Percentiles rank a stretch among this genome's conserved stretches.
These are phyloP conservation scores for Automeris io DNA, from an alignment of 2,888 invertebrate genomes.

Conservation along the genomic window DNA sequence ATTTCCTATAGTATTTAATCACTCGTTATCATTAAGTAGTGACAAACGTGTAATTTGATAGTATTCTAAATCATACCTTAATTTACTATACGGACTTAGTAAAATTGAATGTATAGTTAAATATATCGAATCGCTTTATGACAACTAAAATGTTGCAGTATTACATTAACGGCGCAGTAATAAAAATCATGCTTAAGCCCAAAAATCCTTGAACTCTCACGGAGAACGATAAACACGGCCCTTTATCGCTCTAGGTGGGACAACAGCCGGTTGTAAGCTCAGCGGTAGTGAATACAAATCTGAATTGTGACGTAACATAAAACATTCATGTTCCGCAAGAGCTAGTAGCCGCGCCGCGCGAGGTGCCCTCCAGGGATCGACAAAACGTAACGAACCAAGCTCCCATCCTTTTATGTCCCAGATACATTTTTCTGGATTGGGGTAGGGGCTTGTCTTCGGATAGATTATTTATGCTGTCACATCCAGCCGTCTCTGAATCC, in stretches of 20 bases:
- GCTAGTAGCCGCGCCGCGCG: constrained; percentile 38
- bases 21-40: too few species aligned
- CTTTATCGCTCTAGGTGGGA: constrained; percentile 45
- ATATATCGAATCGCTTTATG: constrained; percentile 3
- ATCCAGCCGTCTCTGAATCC: constrained; percentile 35
- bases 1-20: too few species aligned
- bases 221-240: constrained; percentile 53
- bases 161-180: constrained; percentile 12
- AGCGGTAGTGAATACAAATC: constrained; percentile 63
- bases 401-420: constrained; percentile 60
- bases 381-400: constrained; percentile 73
- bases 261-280: constrained; percentile 43
- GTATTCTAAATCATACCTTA: too few species aligned
- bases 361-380: constrained; percentile 60
- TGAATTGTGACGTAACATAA: constrained; percentile 64
- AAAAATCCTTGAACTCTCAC: constrained; percentile 36
- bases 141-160: constrained; percentile 11
- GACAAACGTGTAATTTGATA: too few species aligned
- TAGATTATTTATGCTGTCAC: constrained; percentile 67
- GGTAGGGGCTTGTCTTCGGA: constrained; percentile 49
- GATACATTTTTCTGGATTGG: constrained; percentile 63
- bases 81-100: too few species aligned
- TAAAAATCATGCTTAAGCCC: constrained; percentile 25
- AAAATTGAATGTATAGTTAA: constrained; percentile 3
- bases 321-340: constrained; percentile 59